These are phyloP conservation scores for Echinops telfairi DNA, from an alignment of 2,113 vertebrate genomes.

Conservation along the genomic window DNA sequence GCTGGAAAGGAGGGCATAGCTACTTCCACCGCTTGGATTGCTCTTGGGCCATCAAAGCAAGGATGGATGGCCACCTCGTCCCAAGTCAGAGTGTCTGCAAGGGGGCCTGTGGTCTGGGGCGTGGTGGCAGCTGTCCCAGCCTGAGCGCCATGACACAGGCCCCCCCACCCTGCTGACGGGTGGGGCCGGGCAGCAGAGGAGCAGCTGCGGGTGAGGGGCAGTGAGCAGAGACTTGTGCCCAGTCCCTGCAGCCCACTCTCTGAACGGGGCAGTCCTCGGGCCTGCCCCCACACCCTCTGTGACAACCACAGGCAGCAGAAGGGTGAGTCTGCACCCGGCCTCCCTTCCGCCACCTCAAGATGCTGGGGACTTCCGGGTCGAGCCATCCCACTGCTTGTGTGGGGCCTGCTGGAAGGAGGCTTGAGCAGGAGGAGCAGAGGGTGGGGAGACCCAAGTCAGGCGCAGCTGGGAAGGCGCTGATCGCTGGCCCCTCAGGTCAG, in stretches of 20 bases:
- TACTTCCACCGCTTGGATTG: not conserved
- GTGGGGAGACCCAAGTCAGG: not conserved
- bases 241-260: not conserved
- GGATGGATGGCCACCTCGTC: not conserved
- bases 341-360: not conserved
- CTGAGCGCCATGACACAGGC: not conserved
- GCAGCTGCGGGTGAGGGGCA: not conserved
- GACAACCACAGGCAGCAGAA: not conserved
- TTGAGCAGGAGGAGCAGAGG: not conserved
- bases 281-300: not conserved
- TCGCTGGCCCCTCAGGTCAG: rapidly evolving
- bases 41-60: not conserved
- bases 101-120: not conserved
- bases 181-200: too few relatives aligned
- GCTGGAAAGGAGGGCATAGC: not conserved
- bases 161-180: not conserved
- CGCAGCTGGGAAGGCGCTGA: not conserved
- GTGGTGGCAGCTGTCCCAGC: not conserved
- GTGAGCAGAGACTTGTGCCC: not conserved
- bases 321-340: rapidly evolving
- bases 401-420: not conserved
- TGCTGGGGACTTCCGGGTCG: not conserved
- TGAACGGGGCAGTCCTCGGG: too few relatives aligned
- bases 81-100: not conserved
- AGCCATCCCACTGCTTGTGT: not conserved